These are phyloP conservation scores for Scaeva pyrastri DNA, from an alignment of 2,888 invertebrate species.

Conservation along the genomic window DNA sequence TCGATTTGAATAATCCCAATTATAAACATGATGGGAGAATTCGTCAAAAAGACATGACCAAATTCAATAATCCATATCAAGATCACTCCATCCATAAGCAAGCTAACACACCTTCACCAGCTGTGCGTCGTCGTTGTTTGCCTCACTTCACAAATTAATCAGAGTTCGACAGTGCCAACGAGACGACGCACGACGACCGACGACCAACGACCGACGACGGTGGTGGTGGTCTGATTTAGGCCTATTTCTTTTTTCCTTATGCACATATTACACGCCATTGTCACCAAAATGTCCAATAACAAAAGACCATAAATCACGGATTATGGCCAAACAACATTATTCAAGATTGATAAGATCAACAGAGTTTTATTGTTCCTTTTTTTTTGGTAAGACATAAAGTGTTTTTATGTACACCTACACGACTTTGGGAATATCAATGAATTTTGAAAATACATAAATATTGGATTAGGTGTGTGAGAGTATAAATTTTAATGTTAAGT, in stretches of 20 bases:
- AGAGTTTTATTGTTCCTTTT: not conserved
- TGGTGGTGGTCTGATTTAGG: slow-evolving; percentile 52
- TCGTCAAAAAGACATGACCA: slow-evolving; percentile 28
- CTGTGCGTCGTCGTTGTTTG: too few relatives aligned
- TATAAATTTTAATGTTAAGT: too few relatives aligned
- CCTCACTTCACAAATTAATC: slow-evolving; percentile 55
- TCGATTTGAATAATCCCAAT: slow-evolving; percentile 65
- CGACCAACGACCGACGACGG: too few relatives aligned
- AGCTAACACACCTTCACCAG: not conserved
- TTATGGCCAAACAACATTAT: slow-evolving; percentile 57
- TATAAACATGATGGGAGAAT: slow-evolving; percentile 35
- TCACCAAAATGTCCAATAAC: slow-evolving; percentile 46
- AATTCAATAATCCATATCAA: slow-evolving; percentile 40
- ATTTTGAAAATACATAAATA: too few relatives aligned
- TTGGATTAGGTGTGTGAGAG: too few relatives aligned
- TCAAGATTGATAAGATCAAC: slow-evolving; percentile 67
- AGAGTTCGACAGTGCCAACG: too few relatives aligned
- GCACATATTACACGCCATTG: not conserved
- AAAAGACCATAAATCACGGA: slow-evolving; percentile 47
- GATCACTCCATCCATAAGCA: slow-evolving; percentile 28
- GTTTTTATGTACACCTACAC: not conserved
- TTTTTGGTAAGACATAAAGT: not conserved
- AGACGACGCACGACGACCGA: not conserved
- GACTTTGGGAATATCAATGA: too few relatives aligned
- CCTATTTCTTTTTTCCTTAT: not conserved